Evolutionary conservation across 2,113 vertebrate species (phyloP).

Genomic region (Clarias macrocephalus): DNA sequence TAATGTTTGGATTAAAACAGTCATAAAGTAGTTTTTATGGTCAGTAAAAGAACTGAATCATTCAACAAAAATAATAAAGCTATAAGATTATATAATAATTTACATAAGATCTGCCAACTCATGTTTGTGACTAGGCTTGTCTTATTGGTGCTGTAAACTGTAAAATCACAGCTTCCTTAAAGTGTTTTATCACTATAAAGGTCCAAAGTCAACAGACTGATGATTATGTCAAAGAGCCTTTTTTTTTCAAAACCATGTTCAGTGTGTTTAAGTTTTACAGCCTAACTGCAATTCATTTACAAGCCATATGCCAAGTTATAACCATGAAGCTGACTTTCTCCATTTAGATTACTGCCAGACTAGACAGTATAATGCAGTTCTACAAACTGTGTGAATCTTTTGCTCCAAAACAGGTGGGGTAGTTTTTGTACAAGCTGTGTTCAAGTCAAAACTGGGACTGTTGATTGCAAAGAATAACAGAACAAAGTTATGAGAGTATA

Average conservation of each 20-base stretch:
- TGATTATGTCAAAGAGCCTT: neutral
- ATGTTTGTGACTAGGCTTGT: neutral
- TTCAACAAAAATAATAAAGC: neutral
- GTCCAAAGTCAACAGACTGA: neutral
- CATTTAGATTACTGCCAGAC: too few species aligned
- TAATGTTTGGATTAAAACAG: neutral
- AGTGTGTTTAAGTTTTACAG: neutral
- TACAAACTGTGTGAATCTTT: neutral
- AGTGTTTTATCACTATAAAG: neutral
- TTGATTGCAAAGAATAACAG: too few species aligned
- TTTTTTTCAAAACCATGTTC: neutral
- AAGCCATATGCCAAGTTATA: neutral
- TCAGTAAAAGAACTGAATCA: neutral
- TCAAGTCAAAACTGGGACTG: too few species aligned
- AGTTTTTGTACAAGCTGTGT: neutral
- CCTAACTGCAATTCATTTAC: neutral
- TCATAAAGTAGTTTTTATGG: neutral
- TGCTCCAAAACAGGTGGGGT: neutral
- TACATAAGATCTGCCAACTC: neutral
- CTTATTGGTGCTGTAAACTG: neutral
- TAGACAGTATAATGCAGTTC: neutral
- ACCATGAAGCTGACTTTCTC: neutral
- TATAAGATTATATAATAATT: neutral
- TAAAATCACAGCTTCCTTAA: constrained; percentile 13
- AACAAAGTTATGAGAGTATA: too few species aligned